phyloP scores from a whole-genome alignment of 2,113 vertebrate genomes.

The Sinocyclocheilus anophthalmus region DNA sequence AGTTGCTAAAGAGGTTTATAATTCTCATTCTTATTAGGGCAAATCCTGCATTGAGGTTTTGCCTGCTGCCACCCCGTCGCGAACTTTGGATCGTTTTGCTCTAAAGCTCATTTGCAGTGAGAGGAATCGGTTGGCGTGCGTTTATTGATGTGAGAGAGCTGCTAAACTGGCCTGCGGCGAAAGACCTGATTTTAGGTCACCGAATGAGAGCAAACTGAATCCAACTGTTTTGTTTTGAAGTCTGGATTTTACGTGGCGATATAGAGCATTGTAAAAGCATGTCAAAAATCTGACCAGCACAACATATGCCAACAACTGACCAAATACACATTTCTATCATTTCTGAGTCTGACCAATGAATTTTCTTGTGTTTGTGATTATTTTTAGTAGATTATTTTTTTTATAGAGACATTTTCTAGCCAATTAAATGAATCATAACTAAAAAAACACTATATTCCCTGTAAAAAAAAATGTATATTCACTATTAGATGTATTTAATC shows the following conservation, averaged over 20 bases:
- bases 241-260: not conserved
- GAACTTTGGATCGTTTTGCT: conserved; percentile 32
- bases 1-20: conserved; percentile 47
- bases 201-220: conserved; percentile 30
- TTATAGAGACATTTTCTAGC: too few species aligned
- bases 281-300: not conserved
- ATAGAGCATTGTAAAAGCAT: not conserved
- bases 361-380: not conserved
- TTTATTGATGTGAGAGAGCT: conserved; percentile 24
- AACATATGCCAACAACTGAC: not conserved
- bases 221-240: not conserved
- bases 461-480: too few species aligned
- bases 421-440: too few species aligned
- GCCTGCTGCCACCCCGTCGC: not conserved
- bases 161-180: conserved; percentile 9
- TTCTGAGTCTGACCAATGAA: not conserved
- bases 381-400: too few species aligned
- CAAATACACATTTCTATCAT: not conserved
- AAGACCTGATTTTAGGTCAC: conserved; percentile 32
- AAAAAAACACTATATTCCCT: too few species aligned
- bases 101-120: not conserved
- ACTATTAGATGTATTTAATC: too few species aligned
- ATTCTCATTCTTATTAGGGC: not conserved
- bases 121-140: conserved; percentile 18
- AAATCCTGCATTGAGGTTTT: conserved; percentile 9